Evolutionary conservation across 1,140 invertebrate genomes (phyloP), one percentile per base, ranked within the genome.

Genomic region (Scaptomyza pallida): DNA sequence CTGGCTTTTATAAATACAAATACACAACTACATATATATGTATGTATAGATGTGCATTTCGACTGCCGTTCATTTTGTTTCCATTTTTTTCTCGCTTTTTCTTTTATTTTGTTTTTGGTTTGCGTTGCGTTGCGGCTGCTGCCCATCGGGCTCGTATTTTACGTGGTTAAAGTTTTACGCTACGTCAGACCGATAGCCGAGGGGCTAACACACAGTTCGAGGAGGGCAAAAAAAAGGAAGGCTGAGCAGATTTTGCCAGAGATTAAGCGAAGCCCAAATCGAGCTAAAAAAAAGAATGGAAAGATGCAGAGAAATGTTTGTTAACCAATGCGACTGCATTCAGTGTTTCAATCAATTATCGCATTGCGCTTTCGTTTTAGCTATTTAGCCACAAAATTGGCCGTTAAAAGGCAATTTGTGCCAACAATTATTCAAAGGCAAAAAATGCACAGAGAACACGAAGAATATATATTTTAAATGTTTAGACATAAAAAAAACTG

Each of bases 331-430:
- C 67, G 16, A 47, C 63, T 63, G 75, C 60, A 73, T 79, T 81
- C 71, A 8, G 26, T 71, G 50, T 64, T 72, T 72, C 73, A 81
- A 85, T 86, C 81, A 85, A 85, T 85, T 81, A 85, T 77, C 72
- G 57, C 44, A 30, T 54, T 45, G 56, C 10, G 6, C 4, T 37
- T 51, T 37, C 51, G 17, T 35, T 52, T 23, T 45, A 52, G 40
- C 16, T 59, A 40, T 47, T 45, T 64, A 56, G 75, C 73, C 73
- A 71, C 81, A 80, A 70, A 75, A 80, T 80, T 86, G 43, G 43
- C 69, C 64, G 73, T 70, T 86, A 86, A 86, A 72, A 70, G 81
- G 75, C 80, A 71, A 86, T 80, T 85, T 86, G 73, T 73, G 80
- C 81, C 81, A 86, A 64, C 65, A 57, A 86, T 86, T 82, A 75